These are phyloP conservation scores for Enchytraeus crypticus DNA, from an alignment of 2,888 invertebrate species.

Conservation along the genomic window DNA sequence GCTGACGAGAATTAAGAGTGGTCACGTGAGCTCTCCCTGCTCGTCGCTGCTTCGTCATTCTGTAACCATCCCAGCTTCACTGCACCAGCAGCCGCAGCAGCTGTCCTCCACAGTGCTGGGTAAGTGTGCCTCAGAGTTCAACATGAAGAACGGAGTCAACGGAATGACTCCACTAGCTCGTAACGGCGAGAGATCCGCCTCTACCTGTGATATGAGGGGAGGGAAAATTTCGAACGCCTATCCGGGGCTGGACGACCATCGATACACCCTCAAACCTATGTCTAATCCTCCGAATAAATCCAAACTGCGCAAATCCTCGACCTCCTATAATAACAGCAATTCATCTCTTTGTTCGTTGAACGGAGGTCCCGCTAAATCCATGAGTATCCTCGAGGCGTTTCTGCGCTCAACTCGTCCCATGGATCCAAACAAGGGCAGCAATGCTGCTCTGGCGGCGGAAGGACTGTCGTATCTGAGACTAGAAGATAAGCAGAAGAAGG, in stretches of 20 bases:
- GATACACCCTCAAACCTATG: conserved; percentile 8
- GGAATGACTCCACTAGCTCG: background rate
- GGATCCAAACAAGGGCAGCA: conserved; percentile 28
- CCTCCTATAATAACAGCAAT: background rate
- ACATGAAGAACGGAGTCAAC: background rate
- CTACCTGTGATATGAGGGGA: background rate
- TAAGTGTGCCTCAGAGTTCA: background rate
- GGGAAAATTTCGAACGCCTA: background rate
- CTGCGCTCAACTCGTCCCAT: conserved; percentile 20
- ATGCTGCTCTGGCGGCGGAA: conserved; percentile 19
- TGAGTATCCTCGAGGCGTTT: conserved; percentile 21
- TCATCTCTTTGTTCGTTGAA: background rate
- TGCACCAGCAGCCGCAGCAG: background rate
- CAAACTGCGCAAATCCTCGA: background rate
- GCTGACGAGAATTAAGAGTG: conserved; percentile 5
- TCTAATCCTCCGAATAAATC: background rate
- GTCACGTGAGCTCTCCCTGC: conserved; percentile 9
- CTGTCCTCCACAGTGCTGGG: background rate
- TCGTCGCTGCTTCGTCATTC: conserved; percentile 14
- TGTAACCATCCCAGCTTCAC: conserved; percentile 9
- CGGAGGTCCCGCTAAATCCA: background rate
- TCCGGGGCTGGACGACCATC: conserved; percentile 14
- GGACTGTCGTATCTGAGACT: conserved; percentile 18
- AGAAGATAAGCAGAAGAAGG: background rate
- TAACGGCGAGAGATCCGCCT: background rate